phyloP scores from a whole-genome alignment of 2,113 vertebrate species.

The Australoheros scitulus region DNA sequence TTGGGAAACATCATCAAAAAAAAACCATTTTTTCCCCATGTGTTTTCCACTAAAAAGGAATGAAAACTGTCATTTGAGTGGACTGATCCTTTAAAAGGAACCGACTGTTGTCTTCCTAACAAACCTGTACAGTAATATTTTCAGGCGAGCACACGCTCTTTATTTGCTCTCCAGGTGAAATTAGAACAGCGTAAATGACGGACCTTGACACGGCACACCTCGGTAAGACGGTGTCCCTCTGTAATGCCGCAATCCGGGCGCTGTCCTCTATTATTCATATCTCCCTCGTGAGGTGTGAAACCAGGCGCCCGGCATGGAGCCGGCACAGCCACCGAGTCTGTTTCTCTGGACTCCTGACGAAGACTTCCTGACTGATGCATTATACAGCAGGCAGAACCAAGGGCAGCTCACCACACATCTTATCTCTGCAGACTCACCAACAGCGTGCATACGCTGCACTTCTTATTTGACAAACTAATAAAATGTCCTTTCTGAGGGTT shows the following conservation, averaged over 20 bases:
- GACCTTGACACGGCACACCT: constrained; percentile 25
- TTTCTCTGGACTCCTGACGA: constrained; percentile 51
- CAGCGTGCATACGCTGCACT: neutral
- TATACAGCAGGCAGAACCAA: constrained; percentile 67
- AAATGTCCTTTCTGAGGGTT: neutral
- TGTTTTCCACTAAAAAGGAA: neutral
- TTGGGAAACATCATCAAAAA: neutral
- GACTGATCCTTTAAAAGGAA: neutral
- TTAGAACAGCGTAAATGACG: constrained; percentile 16
- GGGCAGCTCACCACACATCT: constrained; percentile 38
- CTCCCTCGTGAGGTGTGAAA: constrained; percentile 57
- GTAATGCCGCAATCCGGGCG: constrained; percentile 29
- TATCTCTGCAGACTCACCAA: constrained; percentile 10
- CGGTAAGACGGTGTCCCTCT: constrained; percentile 15
- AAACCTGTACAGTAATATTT: neutral
- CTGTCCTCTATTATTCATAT: constrained; percentile 65
- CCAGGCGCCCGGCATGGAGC: constrained; percentile 36
- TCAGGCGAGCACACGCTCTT: neutral
- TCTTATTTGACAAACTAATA: neutral
- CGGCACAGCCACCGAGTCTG: constrained; percentile 12
- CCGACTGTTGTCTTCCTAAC: neutral
- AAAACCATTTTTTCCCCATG: neutral
- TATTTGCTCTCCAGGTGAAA: constrained; percentile 1
- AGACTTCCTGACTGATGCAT: constrained; percentile 71
- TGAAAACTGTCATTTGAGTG: neutral